Conservation (phyloP, 2,888 invertebrate species). For the Panopea generosa region DNA sequence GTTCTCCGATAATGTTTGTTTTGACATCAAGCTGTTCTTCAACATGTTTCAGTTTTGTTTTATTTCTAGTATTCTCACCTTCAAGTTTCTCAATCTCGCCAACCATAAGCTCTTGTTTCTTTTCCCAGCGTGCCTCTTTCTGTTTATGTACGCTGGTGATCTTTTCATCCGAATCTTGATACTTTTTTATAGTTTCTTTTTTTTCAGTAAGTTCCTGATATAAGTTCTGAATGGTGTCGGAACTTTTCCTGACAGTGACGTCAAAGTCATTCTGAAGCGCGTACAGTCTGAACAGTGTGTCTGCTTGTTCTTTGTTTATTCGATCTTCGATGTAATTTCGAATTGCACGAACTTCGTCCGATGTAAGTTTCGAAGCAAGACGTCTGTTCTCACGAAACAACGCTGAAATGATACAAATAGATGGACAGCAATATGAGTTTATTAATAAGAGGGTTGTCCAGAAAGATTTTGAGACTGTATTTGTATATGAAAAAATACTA, state of each 20-base stretch:
- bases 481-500: no score
- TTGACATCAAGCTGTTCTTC: conserved; percentile 55
- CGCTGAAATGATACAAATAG: conserved; percentile 57
- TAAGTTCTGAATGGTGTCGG: conserved; percentile 58
- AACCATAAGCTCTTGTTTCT: conserved; percentile 62
- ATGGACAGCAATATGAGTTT: no score
- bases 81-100: conserved; percentile 58
- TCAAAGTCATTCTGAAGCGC: conserved; percentile 63
- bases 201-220: conserved; percentile 65
- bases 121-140: conserved; percentile 63
- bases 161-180: conserved; percentile 62
- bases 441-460: no score
- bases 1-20: conserved; percentile 30
- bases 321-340: conserved; percentile 65
- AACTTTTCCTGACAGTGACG: conserved; percentile 55
- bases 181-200: conserved; percentile 61
- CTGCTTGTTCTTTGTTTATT: conserved; percentile 60
- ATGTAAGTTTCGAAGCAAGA: conserved; percentile 66
- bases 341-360: conserved; percentile 66
- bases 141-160: conserved; percentile 63
- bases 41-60: conserved; percentile 31
- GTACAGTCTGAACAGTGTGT: conserved; percentile 61
- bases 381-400: conserved; percentile 67
- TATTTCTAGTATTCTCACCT: conserved; percentile 37
- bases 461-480: no score